phyloP scores from a whole-genome alignment of 2,113 vertebrate species.

The Eupsittula cactorum region DNA sequence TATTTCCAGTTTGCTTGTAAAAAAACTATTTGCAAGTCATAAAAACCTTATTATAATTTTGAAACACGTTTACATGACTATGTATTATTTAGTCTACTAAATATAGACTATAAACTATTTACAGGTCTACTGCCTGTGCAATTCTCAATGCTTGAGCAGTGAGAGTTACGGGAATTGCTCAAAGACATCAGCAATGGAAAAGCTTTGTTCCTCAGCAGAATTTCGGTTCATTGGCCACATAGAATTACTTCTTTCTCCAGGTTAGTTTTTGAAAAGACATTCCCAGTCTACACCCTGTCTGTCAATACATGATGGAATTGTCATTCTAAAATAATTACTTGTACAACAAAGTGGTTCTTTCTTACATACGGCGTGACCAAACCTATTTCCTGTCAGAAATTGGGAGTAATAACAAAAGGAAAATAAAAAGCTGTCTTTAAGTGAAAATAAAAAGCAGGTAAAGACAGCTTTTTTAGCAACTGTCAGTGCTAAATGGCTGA shows the following conservation, averaged over 20 bases:
- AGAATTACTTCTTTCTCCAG: conserved; percentile 13
- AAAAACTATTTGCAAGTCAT: conserved; percentile 14
- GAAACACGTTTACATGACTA: background rate
- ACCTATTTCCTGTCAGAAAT: background rate
- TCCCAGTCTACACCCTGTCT: background rate
- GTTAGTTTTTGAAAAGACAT: background rate
- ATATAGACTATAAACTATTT: no score
- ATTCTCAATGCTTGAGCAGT: background rate
- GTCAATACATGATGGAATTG: background rate
- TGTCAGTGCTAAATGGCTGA: background rate
- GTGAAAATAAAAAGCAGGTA: background rate
- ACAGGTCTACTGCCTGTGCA: background rate
- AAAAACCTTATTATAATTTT: conserved; percentile 16
- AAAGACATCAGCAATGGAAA: conserved; percentile 45
- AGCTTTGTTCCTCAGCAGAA: background rate
- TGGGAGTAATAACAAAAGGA: background rate
- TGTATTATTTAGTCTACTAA: background rate
- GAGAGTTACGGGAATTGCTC: background rate
- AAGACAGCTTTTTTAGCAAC: background rate
- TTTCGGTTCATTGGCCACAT: conserved; percentile 8
- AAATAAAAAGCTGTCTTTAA: background rate
- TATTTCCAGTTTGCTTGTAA: conserved; percentile 25
- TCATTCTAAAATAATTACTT: background rate
- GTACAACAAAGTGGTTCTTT: background rate
- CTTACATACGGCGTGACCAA: background rate